Percentiles rank a stretch among this genome's conserved stretches.
phyloP scores from a whole-genome alignment of 1,140 invertebrate genomes.

The Microplitis mediator region DNA sequence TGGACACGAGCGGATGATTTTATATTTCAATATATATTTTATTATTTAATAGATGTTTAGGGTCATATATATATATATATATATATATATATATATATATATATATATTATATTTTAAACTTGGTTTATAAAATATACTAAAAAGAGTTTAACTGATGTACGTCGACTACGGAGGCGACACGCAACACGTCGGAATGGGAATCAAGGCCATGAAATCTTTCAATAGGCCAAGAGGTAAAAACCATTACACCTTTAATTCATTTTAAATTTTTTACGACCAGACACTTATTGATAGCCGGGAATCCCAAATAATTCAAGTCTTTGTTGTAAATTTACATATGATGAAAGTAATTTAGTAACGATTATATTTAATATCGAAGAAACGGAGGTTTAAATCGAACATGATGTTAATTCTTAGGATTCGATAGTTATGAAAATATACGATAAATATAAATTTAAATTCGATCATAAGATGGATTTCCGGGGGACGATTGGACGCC shows the following conservation, averaged over 20 bases:
- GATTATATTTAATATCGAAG: too few species aligned
- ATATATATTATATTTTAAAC: too few species aligned
- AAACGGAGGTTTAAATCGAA: not conserved
- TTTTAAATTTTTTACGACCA: not conserved
- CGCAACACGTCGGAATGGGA: slow-evolving; percentile 61
- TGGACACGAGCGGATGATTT: too few species aligned
- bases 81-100: too few species aligned
- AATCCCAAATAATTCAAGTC: too few species aligned
- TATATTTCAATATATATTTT: too few species aligned
- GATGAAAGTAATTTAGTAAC: too few species aligned
- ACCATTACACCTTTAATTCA: slow-evolving; percentile 11
- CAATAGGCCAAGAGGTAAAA: slow-evolving; percentile 62
- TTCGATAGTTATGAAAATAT: not conserved
- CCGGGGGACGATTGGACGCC: slow-evolving; percentile 5
- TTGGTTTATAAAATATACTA: slow-evolving; percentile 32
- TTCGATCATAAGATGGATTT: slow-evolving; percentile 13
- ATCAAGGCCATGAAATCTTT: slow-evolving; percentile 66
- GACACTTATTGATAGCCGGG: too few species aligned
- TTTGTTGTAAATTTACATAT: too few species aligned
- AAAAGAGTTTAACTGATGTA: slow-evolving; percentile 52
- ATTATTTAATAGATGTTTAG: too few species aligned
- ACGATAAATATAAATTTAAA: not conserved
- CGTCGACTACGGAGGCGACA: slow-evolving; percentile 56
- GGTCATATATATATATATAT: too few species aligned
- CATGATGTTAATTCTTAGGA: not conserved